phyloP scores from a whole-genome alignment of 2,888 invertebrate species.

The Rotaria magnacalcarata region DNA sequence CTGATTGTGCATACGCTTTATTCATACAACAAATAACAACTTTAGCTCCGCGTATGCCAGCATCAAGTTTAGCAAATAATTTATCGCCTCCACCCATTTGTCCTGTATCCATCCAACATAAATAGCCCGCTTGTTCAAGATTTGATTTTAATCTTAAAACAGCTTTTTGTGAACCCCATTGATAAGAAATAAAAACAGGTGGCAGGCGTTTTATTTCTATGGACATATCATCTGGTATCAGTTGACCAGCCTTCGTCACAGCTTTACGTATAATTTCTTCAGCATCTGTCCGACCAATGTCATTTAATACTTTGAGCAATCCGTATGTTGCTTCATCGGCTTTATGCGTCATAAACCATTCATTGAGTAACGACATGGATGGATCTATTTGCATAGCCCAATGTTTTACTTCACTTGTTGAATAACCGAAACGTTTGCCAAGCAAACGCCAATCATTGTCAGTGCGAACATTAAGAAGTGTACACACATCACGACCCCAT shows the following conservation, averaged over 20 bases:
- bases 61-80: slow-evolving; percentile 55
- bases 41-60: slow-evolving; percentile 54
- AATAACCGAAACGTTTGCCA: slow-evolving; percentile 54
- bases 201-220: slow-evolving; percentile 46
- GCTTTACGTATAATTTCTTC: slow-evolving; percentile 54
- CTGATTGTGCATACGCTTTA: slow-evolving; percentile 52
- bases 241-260: slow-evolving; percentile 50
- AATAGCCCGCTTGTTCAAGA: slow-evolving; percentile 51
- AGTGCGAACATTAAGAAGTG: slow-evolving; percentile 52
- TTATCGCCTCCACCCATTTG: slow-evolving; percentile 59
- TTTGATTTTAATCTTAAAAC: slow-evolving; percentile 51
- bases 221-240: not conserved
- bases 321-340: slow-evolving; percentile 53
- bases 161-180: slow-evolving; percentile 56
- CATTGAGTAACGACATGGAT: slow-evolving; percentile 55
- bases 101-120: slow-evolving; percentile 57
- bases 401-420: slow-evolving; percentile 53
- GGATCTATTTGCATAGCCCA: slow-evolving; percentile 56
- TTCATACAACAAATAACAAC: slow-evolving; percentile 53
- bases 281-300: slow-evolving; percentile 54
- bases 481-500: slow-evolving; percentile 55
- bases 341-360: slow-evolving; percentile 56
- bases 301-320: slow-evolving; percentile 52
- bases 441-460: slow-evolving; percentile 56
- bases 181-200: slow-evolving; percentile 51